Conservation (phyloP, 2,113 vertebrate species). For the Uria aalge region DNA sequence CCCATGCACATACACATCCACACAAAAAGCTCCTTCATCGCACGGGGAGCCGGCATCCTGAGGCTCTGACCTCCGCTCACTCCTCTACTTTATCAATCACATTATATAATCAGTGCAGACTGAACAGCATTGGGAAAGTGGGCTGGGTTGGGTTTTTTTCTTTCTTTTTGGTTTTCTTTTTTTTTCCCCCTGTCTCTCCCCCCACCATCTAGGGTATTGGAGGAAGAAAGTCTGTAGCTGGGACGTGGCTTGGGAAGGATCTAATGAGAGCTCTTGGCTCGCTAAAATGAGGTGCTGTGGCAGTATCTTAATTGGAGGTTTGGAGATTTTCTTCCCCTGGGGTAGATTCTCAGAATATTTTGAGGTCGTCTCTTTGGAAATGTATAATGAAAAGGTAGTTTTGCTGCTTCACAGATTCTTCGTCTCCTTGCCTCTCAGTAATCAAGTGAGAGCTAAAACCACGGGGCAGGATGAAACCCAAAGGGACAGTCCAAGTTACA, state of each 20-base stretch:
- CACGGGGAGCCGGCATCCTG: neutral
- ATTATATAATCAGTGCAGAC: neutral
- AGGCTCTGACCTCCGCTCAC: constrained; percentile 49
- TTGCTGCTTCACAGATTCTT: neutral
- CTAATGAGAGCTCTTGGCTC: neutral
- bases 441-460: constrained; percentile 12
- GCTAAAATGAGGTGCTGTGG: neutral
- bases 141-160: neutral
- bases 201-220: neutral
- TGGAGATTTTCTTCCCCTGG: neutral
- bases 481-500: neutral
- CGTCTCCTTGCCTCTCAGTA: neutral
- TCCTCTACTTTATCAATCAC: constrained; percentile 24
- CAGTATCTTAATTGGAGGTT: neutral
- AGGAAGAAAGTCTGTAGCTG: neutral
- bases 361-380: constrained; percentile 24
- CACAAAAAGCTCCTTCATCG: constrained; percentile 24
- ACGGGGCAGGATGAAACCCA: neutral
- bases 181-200: rapidly evolving
- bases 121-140: neutral
- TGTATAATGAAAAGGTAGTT: constrained; percentile 22
- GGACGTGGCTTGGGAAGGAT: neutral
- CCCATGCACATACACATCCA: neutral
- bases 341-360: constrained; percentile 39
- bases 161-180: neutral